These are phyloP conservation scores for Drosophila nigricruria DNA, from an alignment of 2,888 invertebrate species.

Conservation along the genomic window DNA sequence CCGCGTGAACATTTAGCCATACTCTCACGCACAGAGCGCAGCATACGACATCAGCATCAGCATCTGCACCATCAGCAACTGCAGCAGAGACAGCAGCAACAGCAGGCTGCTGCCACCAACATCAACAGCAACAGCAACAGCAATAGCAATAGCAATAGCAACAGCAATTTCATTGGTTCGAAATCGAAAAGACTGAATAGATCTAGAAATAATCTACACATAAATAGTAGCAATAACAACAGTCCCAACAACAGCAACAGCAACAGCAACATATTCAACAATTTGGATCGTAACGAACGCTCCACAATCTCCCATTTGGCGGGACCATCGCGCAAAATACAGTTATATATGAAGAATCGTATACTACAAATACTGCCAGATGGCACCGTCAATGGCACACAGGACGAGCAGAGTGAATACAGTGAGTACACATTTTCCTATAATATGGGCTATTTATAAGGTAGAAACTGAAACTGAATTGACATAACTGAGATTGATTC, in stretches of 20 bases:
- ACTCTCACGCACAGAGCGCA: conserved; percentile 85
- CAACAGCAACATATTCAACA: conserved; percentile 44
- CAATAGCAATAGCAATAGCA: conserved; percentile 24
- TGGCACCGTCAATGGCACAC: conserved; percentile 94
- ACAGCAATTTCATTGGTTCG: conserved; percentile 78
- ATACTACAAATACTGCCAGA: conserved; percentile 93
- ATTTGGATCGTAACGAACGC: conserved; percentile 87
- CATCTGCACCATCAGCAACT: conserved; percentile 45
- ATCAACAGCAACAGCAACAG: background rate
- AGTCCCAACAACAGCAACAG: conserved; percentile 46
- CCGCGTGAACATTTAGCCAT: conserved; percentile 70
- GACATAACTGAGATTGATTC: background rate
- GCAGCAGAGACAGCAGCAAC: conserved; percentile 39
- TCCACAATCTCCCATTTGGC: conserved; percentile 93
- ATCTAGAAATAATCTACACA: conserved; percentile 82
- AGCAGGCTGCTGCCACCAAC: conserved; percentile 28
- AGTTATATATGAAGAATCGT: conserved; percentile 93
- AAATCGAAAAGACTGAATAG: conserved; percentile 85
- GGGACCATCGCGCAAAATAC: conserved; percentile 92
- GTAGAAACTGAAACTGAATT: background rate
- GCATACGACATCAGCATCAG: conserved; percentile 72
- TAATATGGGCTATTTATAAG: conserved; percentile 3
- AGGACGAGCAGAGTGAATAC: conserved; percentile 92
- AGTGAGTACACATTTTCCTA: conserved; percentile 88
- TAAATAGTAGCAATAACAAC: conserved; percentile 74